Evolutionary conservation across 2,113 vertebrate species (phyloP).

Genomic region (Alexandromys fortis): DNA sequence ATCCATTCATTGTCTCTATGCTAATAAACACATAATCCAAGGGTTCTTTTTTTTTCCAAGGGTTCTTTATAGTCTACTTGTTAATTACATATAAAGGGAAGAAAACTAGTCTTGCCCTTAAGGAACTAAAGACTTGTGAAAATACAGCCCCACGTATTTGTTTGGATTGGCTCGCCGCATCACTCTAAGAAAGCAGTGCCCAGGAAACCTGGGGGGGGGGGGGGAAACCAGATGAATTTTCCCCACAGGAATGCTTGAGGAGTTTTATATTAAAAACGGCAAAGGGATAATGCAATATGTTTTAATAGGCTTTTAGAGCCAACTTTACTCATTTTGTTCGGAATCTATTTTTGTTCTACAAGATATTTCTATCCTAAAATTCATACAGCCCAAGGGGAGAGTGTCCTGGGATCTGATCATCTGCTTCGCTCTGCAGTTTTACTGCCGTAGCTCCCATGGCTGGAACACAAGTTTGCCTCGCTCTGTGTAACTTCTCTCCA

Average conservation of each 20-base stretch:
- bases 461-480: conserved; percentile 11
- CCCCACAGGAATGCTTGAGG: conserved; percentile 42
- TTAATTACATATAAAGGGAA: conserved; percentile 35
- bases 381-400: conserved; percentile 53
- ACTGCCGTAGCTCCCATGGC: background rate
- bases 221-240: background rate
- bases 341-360: conserved; percentile 71
- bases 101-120: background rate
- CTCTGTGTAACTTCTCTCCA: conserved; percentile 4
- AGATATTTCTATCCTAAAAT: conserved; percentile 69
- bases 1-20: conserved; percentile 28
- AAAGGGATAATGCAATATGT: conserved; percentile 35
- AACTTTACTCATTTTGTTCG: conserved; percentile 74
- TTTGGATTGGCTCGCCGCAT: conserved; percentile 23
- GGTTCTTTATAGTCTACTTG: background rate
- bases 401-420: conserved; percentile 63
- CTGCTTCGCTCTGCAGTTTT: conserved; percentile 54
- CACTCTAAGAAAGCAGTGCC: conserved; percentile 29
- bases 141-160: conserved; percentile 39
- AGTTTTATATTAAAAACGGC: conserved; percentile 54
- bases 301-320: conserved; percentile 58
- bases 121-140: conserved; percentile 36
- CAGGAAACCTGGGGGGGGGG: background rate
- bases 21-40: conserved; percentile 3
- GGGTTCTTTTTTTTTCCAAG: background rate